phyloP scores from a whole-genome alignment of 2,888 invertebrate genomes.

The Trachelus tabidus region DNA sequence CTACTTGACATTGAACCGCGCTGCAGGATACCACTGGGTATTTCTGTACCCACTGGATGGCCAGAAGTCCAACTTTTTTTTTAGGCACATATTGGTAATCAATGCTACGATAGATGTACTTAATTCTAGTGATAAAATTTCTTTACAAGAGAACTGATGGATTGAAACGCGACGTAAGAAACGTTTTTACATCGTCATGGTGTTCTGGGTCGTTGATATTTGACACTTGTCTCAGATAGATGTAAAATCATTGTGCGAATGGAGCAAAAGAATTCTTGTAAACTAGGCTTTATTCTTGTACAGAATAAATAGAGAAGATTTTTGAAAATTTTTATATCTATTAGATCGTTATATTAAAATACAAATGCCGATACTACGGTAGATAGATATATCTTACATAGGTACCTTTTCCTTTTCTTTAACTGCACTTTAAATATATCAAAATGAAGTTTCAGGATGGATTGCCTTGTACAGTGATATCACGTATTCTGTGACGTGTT shows the following conservation, averaged over 20 bases:
- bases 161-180: not conserved
- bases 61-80: not conserved
- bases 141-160: not conserved
- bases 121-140: not conserved
- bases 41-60: not conserved
- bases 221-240: not conserved
- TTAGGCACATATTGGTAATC: not conserved
- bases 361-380: slow-evolving; percentile 59
- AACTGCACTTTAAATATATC: not conserved
- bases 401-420: not conserved
- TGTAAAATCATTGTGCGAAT: not conserved
- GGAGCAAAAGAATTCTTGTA: not conserved
- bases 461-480: not conserved
- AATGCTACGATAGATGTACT: not conserved
- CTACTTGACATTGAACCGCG: not conserved
- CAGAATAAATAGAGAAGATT: not conserved
- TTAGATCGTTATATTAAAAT: slow-evolving; percentile 60
- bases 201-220: not conserved
- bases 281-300: not conserved
- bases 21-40: not conserved
- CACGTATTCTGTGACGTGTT: not conserved
- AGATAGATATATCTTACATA: slow-evolving; percentile 35
- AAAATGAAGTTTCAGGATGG: not conserved
- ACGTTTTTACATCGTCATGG: not conserved
- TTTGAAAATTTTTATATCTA: not conserved